Evolutionary conservation across 2,797 vertebrate species (phyloP).

Genomic region (Cebuella pygmaea): DNA sequence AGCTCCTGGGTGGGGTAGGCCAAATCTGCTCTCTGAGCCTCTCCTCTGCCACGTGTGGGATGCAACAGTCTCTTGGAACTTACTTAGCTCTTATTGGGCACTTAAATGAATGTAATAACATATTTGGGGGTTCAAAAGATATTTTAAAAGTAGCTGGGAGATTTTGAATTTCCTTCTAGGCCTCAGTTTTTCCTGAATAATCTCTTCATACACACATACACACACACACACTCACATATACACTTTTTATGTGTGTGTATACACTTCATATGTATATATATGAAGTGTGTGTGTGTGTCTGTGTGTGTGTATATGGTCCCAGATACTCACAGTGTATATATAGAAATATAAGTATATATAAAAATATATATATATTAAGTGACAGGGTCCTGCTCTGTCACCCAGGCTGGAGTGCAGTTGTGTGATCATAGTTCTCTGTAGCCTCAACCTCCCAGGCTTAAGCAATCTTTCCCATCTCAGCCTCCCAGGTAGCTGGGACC

Average conservation of each 20-base stretch:
- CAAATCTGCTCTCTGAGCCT: not conserved
- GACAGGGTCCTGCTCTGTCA: not conserved
- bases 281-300: too few species aligned
- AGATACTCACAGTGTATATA: too few species aligned
- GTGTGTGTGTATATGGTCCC: too few species aligned
- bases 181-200: not conserved
- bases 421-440: not conserved
- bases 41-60: not conserved
- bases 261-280: too few species aligned
- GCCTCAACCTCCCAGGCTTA: not conserved
- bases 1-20: rapidly evolving
- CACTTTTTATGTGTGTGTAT: too few species aligned
- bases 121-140: not conserved
- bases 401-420: not conserved
- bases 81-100: not conserved
- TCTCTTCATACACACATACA: not conserved
- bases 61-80: not conserved
- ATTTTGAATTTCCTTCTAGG: not conserved
- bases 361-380: not conserved
- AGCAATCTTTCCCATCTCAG: not conserved
- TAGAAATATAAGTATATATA: too few species aligned
- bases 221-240: too few species aligned
- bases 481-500: not conserved
- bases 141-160: not conserved
- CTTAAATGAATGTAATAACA: not conserved